Evolutionary conservation across 92 coral and sea anemone species (phyloP), one percentile per base, ranked within the genome.

Genomic region (Blastomussa wellsi): DNA sequence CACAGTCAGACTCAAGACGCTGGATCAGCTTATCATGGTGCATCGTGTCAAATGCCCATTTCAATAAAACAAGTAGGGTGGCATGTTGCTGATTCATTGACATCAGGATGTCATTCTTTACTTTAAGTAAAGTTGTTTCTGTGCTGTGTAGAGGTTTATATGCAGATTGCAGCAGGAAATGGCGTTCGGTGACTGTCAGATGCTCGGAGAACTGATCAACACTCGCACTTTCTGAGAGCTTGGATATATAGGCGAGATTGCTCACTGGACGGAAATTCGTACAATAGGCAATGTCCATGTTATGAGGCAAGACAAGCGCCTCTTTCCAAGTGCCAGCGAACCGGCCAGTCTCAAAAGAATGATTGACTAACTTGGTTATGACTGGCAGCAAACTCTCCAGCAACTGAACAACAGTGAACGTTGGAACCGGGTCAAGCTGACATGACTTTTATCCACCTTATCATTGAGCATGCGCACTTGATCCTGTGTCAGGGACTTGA

Each of bases 261-360:
- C 87, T 88, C 39, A 91, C 85, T 11, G 95, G 95, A 62, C 95
- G 81, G 86, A 81, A 84, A 69, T 92, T 92, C 81, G 76, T 82
- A n/a, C n/a, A n/a, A 35, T 68, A 89, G 57, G 82, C 84, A 31
- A 52, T 60, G 72, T 86, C 90, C 24, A 89, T 77, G 26, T 86
- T 89, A 52, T 31, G 26, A 0, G 95, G 95, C n/a, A 29, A 74
- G 31, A 92, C 84, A 28, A 86, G 65, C 22, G 95, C 89, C 84
- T 92, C 85, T 65, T 83, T 87, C 93, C 89, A 89, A 29, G 82
- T 42, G 38, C 28, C 49, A 37, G 95, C 81, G 59, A 92, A 86
- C 9, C 80, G 59, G 24, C 88, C 90, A 11, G 90, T 77, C 55
- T 86, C 88, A 69, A 92, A 82, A 14, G 95, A 92, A 80, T 89